Base-by-base conservation (phyloP, 2,888 invertebrate species). In the Bellardia bayeri region DNA sequence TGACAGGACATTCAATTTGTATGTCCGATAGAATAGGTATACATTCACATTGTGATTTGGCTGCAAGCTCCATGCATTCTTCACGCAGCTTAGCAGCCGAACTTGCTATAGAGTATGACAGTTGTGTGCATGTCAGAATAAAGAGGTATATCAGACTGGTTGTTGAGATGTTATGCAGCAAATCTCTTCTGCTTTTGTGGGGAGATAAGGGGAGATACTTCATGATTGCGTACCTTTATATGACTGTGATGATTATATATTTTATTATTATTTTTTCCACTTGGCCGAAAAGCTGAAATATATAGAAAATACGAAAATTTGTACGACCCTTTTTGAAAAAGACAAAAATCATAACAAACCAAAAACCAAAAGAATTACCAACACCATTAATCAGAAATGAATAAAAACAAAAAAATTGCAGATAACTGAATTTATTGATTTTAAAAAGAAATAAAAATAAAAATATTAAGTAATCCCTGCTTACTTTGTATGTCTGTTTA, bases 1-100 rank as follows among this genome's bases (percentile, higher is more conserved):
- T 89, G 2, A 88, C 88, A 3, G 93, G 93, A 86, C 94, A 94
- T 58, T 91, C 90, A 45, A 94, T 91, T 83, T 94, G 93, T 58
- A 91, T 92, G 14, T 93, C 93, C 13, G 90, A 89, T 23, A 91
- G 82, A n/a, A 91, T 90, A 7, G 91, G 91, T 3, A 91, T 91
- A 63, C 94, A 94, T 45, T 91, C 91, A 64, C 94, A 94, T 9
- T 90, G 79, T 0, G 91, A 90, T 11, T 86, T 90, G 14, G 88
- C 88, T 23, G 90, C 90, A 3, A 93, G 82, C 63, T 92, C 91
- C 56, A 88, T 91, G 75, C 93, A 93, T 13, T 92, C 91, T 58
- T 92, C 91, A 1, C 92, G 91, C 3, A 90, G 66, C 51, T 81
- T 85, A 0, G 58, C 66, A 7, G 78, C 68, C 4, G 64, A 33